A percentile compares a stretch with the other conserved stretches of the same genome.
Conservation (phyloP, 2,797 vertebrate species). For the Austrolebias charrua region DNA sequence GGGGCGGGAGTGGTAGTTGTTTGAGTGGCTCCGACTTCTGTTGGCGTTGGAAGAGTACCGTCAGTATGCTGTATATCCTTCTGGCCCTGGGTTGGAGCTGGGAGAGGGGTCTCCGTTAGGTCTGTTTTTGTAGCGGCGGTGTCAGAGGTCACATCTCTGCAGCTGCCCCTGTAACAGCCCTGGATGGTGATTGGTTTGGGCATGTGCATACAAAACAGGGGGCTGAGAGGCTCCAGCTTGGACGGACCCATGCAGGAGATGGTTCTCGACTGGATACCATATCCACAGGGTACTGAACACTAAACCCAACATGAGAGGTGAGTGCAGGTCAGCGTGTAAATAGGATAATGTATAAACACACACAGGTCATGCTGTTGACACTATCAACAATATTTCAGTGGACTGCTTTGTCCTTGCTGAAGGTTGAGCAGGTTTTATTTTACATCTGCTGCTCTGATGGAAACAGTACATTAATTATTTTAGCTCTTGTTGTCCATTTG, state of each 20-base stretch:
- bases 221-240: constrained; percentile 77
- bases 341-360: neutral
- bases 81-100: constrained; percentile 13
- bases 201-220: constrained; percentile 85
- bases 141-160: constrained; percentile 43
- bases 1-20: constrained; percentile 19
- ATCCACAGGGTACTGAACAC: constrained; percentile 92
- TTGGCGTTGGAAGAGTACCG: constrained; percentile 23
- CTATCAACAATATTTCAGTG: neutral
- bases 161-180: constrained; percentile 81
- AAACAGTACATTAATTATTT: neutral
- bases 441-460: too few species aligned
- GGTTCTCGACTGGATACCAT: constrained; percentile 86
- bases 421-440: neutral
- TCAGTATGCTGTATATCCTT: constrained; percentile 2
- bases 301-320: constrained; percentile 51
- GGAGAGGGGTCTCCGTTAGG: constrained; percentile 11
- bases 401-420: neutral
- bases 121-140: constrained; percentile 4
- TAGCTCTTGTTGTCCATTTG: neutral
- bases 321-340: constrained; percentile 1
- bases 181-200: constrained; percentile 89
- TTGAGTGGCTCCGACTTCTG: constrained; percentile 6
- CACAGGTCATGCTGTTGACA: neutral
- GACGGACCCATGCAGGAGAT: constrained; percentile 85